phyloP scores from a whole-genome alignment of 2,113 vertebrate genomes.

The Chloropsis cyanopogon region DNA sequence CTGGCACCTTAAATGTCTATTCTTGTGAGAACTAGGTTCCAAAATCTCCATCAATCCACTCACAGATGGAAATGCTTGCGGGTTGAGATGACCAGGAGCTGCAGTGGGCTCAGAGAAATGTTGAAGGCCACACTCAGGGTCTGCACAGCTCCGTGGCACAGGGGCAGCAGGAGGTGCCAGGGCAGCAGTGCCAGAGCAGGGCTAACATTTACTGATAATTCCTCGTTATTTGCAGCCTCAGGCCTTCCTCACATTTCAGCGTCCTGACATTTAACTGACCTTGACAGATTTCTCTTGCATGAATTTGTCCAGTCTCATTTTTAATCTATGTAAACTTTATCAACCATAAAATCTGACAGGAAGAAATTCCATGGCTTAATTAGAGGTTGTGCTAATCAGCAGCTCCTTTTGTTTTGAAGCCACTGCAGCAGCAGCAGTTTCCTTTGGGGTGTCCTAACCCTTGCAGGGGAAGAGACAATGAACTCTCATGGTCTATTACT shows the following conservation, averaged over 20 bases:
- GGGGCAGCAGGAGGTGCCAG: background rate
- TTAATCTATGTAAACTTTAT: background rate
- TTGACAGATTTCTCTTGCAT: background rate
- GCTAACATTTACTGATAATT: background rate
- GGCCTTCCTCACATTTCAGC: background rate
- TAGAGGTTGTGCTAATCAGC: background rate
- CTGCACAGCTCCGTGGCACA: rapidly evolving
- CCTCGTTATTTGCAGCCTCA: background rate
- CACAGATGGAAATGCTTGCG: background rate
- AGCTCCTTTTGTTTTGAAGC: background rate
- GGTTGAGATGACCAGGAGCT: background rate
- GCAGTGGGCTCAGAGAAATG: background rate
- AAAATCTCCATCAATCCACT: background rate
- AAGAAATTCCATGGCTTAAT: background rate
- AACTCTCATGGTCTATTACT: background rate
- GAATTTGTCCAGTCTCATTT: background rate
- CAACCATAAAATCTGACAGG: background rate
- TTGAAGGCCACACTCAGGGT: background rate
- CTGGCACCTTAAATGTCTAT: background rate
- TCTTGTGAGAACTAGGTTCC: background rate
- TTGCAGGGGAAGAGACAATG: background rate
- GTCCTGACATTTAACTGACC: background rate
- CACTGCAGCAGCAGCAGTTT: background rate
- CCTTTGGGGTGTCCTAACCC: background rate
- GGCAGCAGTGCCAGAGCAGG: background rate